Evolutionary conservation across 2,888 invertebrate genomes (phyloP).

Genomic region (Tricholauxania praeusta): DNA sequence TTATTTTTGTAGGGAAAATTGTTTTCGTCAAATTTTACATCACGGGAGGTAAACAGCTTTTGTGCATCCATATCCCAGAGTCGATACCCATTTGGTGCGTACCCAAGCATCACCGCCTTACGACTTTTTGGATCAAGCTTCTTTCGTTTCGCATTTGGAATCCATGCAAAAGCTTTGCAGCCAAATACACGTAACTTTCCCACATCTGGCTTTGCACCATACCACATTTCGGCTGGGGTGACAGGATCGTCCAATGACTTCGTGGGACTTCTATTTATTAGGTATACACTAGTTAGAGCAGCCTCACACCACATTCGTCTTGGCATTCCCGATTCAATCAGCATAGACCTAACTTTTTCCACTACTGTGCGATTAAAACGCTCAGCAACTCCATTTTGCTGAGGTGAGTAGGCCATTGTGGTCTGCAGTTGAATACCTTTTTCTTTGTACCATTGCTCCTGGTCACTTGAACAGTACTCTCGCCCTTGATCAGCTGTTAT

Average conservation of each 20-base stretch:
- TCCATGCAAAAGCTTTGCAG: slow-evolving; percentile 44
- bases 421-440: no score
- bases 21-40: slow-evolving; percentile 36
- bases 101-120: slow-evolving; percentile 40
- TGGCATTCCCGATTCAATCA: no score
- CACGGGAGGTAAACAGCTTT: slow-evolving; percentile 27
- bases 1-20: slow-evolving; percentile 21
- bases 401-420: no score
- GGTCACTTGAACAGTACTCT: no score
- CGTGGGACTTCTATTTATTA: slow-evolving; percentile 36
- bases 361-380: no score
- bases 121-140: slow-evolving; percentile 44
- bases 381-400: no score
- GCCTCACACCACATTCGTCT: slow-evolving; percentile 43
- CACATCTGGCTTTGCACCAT: slow-evolving; percentile 37
- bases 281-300: slow-evolving; percentile 26
- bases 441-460: no score
- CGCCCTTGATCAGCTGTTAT: slow-evolving; percentile 26
- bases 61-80: slow-evolving; percentile 34
- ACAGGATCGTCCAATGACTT: slow-evolving; percentile 11
- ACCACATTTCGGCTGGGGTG: slow-evolving; percentile 39
- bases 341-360: no score
- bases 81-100: slow-evolving; percentile 43
- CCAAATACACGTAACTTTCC: slow-evolving; percentile 46
- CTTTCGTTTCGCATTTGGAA: slow-evolving; percentile 44